Evolutionary conservation across 2,888 invertebrate genomes (phyloP), one percentile per base, ranked within the genome.

Genomic region (Chaetoderma sp.): DNA sequence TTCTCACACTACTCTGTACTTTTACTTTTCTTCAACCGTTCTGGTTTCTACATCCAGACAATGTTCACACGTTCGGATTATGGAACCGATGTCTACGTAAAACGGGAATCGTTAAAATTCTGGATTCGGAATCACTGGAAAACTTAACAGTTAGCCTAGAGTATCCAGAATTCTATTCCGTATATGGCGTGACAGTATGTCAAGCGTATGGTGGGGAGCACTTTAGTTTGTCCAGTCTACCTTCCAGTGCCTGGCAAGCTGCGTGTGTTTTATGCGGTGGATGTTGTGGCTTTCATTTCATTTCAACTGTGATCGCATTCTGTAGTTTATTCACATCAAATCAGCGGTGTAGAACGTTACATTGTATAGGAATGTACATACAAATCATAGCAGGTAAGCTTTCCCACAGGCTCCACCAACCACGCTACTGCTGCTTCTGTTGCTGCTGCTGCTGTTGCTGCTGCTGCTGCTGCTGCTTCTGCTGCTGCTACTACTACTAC

Each of bases 21-120:
- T 84, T 83, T 67, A 83, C 85, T 49, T 86, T 86, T 70, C 75
- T 86, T 3, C 86, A 87, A 63, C 86, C 86, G 1, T 84, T 84
- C 61, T 87, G 87, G 87, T 78, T 86, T 61, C 76, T 86, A 25
- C 81, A 80, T 60, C 71, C 72, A 18, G 72, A 77, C 55, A 68
- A 71, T 33, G 61, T 74, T 3, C 76, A 78, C 65, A 74, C 77
- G 5, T 79, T 82, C 57, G 83, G 82, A 13, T 71, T 83, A 58
- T 79, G 78, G 70, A 75, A 77, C 42, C 80, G 75, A 52, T 82
- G 81, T 70, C 68, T 78, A n/a, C 28, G 16, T 18, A 33, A 52
- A 18, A 30, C 45, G 23, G 21, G 36, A 13, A n/a, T n/a, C n/a
- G n/a, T n/a, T n/a, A n/a, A n/a, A n/a, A n/a, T n/a, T n/a, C n/a